Evolutionary conservation across 1,140 invertebrate species (phyloP).

Genomic region (Drosophila kikkawai): DNA sequence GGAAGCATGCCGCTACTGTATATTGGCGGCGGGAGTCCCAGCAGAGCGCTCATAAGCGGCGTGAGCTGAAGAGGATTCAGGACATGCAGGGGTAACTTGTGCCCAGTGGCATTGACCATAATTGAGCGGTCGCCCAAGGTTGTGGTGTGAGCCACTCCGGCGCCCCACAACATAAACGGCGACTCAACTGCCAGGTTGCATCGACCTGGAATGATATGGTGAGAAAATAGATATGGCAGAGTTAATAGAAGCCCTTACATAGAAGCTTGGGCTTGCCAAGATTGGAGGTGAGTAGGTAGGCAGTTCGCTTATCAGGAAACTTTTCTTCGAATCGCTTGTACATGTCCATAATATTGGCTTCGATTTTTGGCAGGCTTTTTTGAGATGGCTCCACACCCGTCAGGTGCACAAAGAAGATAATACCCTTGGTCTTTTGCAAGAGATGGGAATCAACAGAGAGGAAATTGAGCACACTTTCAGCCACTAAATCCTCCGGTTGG

Average conservation of each 20-base stretch:
- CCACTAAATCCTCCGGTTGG: slow-evolving; percentile 95
- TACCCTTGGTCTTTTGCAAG: slow-evolving; percentile 86
- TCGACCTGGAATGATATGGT: slow-evolving; percentile 90
- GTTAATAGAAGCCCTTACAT: slow-evolving; percentile 1
- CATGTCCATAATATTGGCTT: slow-evolving; percentile 90
- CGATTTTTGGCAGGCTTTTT: slow-evolving; percentile 92
- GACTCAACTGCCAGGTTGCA: slow-evolving; percentile 95
- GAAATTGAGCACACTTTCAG: slow-evolving; percentile 91
- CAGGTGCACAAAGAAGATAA: slow-evolving; percentile 96
- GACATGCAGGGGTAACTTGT: slow-evolving; percentile 85
- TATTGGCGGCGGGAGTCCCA: slow-evolving; percentile 94
- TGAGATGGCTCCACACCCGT: slow-evolving; percentile 94
- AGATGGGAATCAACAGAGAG: slow-evolving; percentile 86
- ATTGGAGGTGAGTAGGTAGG: slow-evolving; percentile 96
- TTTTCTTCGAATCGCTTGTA: slow-evolving; percentile 89
- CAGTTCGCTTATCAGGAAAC: slow-evolving; percentile 92
- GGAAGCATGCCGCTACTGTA: slow-evolving; percentile 94
- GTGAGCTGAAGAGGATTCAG: slow-evolving; percentile 95
- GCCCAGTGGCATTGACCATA: slow-evolving; percentile 14
- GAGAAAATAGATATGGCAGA: background rate
- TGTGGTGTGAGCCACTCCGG: slow-evolving; percentile 88
- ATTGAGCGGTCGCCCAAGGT: slow-evolving; percentile 27
- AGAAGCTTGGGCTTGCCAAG: slow-evolving; percentile 97
- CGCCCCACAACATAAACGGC: slow-evolving; percentile 96
- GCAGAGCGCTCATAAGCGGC: slow-evolving; percentile 93